phyloP scores from a whole-genome alignment of 2,113 vertebrate genomes.

The Onychostoma macrolepis region DNA sequence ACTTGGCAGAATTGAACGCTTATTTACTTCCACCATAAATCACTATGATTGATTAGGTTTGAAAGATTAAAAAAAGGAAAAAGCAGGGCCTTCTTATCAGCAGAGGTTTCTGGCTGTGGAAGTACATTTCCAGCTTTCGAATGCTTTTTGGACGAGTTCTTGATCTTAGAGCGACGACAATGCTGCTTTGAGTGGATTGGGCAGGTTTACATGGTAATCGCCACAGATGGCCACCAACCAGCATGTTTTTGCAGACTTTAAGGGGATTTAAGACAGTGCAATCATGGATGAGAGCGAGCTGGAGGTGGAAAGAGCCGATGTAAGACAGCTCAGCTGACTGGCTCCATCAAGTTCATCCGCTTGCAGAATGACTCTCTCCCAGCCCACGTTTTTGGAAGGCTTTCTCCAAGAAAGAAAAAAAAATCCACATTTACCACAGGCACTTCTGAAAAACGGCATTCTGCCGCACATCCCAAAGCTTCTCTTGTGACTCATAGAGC shows the following conservation, averaged over 20 bases:
- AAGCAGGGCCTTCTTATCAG: not conserved
- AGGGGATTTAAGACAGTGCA: conserved; percentile 53
- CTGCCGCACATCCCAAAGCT: conserved; percentile 7
- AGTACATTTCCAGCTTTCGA: not conserved
- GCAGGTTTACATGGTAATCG: conserved; percentile 20
- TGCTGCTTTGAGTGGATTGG: conserved; percentile 23
- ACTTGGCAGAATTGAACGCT: conserved; percentile 12
- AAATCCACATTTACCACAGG: not conserved
- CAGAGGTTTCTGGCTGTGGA: conserved; percentile 4
- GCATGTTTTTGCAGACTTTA: conserved; percentile 64
- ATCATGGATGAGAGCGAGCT: conserved; percentile 60
- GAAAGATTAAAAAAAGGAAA: conserved; percentile 1
- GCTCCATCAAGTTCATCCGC: conserved; percentile 38
- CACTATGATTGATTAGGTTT: conserved; percentile 30
- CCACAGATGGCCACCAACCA: conserved; percentile 56
- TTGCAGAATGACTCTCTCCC: not conserved
- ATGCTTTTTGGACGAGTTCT: conserved; percentile 5
- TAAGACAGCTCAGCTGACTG: conserved; percentile 35
- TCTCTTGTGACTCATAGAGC: conserved; percentile 31
- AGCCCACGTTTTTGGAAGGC: conserved; percentile 19
- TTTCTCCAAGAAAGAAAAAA: conserved; percentile 1
- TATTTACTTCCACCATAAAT: conserved; percentile 29
- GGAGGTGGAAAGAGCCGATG: conserved; percentile 50
- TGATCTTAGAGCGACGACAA: conserved; percentile 12
- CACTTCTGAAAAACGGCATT: conserved; percentile 20